Evolutionary conservation across 2,888 invertebrate genomes (phyloP).

Genomic region (Nemotelus nigrinus): DNA sequence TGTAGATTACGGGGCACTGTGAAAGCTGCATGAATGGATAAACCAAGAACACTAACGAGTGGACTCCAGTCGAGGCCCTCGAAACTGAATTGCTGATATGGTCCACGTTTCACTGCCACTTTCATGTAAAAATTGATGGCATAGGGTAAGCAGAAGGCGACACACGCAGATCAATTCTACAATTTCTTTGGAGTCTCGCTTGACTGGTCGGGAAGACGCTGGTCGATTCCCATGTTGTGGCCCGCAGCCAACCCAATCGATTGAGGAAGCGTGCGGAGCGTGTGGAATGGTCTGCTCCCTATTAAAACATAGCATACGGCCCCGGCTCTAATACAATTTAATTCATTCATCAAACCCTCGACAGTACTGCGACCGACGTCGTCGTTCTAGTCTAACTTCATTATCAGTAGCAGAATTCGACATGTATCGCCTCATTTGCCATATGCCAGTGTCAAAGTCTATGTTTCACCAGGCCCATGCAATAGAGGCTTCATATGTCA

Average conservation of each 20-base stretch:
- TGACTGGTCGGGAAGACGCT: constrained; percentile 14
- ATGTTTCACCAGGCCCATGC: neutral
- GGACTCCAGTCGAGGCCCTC: no score
- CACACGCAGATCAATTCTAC: constrained; percentile 19
- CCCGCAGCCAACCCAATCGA: no score
- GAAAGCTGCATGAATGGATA: no score
- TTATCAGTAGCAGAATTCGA: constrained; percentile 21
- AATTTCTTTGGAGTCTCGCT: constrained; percentile 31
- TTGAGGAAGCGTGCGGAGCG: neutral
- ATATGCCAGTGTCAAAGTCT: constrained; percentile 25
- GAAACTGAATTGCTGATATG: no score
- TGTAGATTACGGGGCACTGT: no score
- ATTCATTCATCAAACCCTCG: constrained; percentile 31
- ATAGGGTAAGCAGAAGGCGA: constrained; percentile 11
- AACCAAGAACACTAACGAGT: no score
- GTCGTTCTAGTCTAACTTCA: neutral
- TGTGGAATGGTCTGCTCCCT: constrained; percentile 6
- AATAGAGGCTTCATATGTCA: no score
- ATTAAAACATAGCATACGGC: neutral
- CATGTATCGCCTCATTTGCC: neutral
- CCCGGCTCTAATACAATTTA: neutral
- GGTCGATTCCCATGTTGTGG: constrained; percentile 5
- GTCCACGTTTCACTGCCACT: no score
- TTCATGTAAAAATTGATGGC: no score
- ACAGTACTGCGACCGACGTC: neutral